phyloP scores from a whole-genome alignment of 2,113 vertebrate species.

The Lycaon pictus region DNA sequence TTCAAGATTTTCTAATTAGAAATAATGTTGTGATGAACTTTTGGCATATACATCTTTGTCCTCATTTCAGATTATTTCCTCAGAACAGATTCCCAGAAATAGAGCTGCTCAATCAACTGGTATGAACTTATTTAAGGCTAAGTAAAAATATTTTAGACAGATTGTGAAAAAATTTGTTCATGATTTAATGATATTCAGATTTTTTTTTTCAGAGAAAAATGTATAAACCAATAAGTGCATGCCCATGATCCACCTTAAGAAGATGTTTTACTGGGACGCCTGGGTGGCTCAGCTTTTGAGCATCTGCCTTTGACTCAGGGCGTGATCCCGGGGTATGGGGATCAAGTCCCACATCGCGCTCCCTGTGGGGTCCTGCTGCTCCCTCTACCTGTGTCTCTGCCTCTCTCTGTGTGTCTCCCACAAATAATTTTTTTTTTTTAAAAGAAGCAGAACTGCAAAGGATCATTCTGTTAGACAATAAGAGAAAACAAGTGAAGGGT shows the following conservation, averaged over 20 bases:
- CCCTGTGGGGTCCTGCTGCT: no score
- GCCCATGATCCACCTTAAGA: neutral
- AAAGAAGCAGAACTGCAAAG: neutral
- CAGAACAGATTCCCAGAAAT: constrained; percentile 41
- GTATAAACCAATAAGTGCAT: neutral
- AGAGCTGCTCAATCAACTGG: neutral
- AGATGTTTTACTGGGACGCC: neutral
- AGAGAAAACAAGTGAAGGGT: neutral
- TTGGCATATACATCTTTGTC: neutral
- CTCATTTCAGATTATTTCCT: constrained; percentile 24
- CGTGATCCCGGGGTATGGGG: no score
- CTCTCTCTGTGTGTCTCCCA: no score
- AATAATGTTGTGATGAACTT: neutral
- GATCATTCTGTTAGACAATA: neutral
- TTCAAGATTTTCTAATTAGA: constrained; percentile 23
- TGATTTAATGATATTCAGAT: constrained; percentile 51
- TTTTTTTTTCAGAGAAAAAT: constrained; percentile 39
- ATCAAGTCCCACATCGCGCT: no score
- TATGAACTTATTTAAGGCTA: constrained; percentile 35
- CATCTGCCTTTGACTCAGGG: no score
- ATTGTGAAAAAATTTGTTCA: constrained; percentile 42
- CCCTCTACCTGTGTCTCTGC: no score
- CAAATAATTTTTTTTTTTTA: neutral
- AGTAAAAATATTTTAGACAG: constrained; percentile 25
- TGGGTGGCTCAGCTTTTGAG: no score